Evolutionary conservation across 1,140 invertebrate genomes (phyloP).

Genomic region (Penaeus indicus): DNA sequence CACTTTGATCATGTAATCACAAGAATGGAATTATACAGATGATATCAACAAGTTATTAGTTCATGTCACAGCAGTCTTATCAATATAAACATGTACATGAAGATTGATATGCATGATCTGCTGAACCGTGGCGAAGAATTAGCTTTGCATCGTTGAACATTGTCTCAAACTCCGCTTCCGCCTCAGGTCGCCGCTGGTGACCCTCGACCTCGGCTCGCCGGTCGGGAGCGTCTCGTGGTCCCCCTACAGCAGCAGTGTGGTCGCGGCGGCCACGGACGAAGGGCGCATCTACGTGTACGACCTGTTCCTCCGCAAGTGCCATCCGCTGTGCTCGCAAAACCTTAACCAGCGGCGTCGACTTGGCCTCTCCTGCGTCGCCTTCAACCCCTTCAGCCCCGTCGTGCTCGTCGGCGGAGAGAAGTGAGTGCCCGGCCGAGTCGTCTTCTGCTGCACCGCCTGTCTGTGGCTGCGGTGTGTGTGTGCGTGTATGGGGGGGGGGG

Average conservation of each 20-base stretch:
- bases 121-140: no score
- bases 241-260: slow-evolving; percentile 45
- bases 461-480: no score
- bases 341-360: slow-evolving; percentile 30
- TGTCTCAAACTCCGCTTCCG: no score
- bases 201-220: slow-evolving; percentile 40
- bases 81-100: no score
- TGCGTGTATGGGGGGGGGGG: no score
- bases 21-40: no score
- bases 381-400: slow-evolving; percentile 41
- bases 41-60: no score
- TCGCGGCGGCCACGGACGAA: slow-evolving; percentile 49
- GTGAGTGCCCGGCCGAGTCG: neutral
- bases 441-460: no score
- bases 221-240: slow-evolving; percentile 43
- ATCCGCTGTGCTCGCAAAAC: slow-evolving; percentile 38
- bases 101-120: no score
- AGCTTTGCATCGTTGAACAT: no score
- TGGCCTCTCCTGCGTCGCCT: slow-evolving; percentile 24
- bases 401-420: slow-evolving; percentile 50
- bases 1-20: no score
- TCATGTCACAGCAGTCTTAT: no score
- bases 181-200: slow-evolving; percentile 36
- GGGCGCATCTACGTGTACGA: slow-evolving; percentile 50
- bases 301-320: slow-evolving; percentile 43